Evolutionary conservation across 2,113 vertebrate genomes (phyloP).

Genomic region (Phasianus colchicus): DNA sequence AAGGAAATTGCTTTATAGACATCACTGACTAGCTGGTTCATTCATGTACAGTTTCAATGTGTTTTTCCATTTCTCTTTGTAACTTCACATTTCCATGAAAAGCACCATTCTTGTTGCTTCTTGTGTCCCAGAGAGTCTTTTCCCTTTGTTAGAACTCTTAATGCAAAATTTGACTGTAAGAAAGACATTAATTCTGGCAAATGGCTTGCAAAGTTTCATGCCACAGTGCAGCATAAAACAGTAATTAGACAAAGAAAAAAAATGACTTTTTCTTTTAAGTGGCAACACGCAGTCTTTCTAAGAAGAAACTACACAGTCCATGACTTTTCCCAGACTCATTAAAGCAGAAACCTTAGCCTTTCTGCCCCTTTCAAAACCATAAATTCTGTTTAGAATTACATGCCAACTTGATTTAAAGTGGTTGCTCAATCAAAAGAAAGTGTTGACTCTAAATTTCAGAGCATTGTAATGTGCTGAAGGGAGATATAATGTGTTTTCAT

Average conservation of each 20-base stretch:
- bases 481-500: constrained; percentile 18
- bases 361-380: constrained; percentile 28
- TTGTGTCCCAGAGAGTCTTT: not conserved
- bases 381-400: constrained; percentile 56
- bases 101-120: not conserved
- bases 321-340: constrained; percentile 25
- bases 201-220: not conserved
- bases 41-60: not conserved
- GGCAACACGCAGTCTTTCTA: not conserved
- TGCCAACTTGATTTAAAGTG: constrained; percentile 42
- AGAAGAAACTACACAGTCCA: not conserved
- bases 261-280: constrained; percentile 13
- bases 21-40: not conserved
- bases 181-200: not conserved
- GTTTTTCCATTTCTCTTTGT: not conserved
- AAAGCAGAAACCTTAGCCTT: constrained; percentile 44
- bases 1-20: not conserved
- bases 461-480: constrained; percentile 43
- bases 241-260: not conserved
- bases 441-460: constrained; percentile 47
- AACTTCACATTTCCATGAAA: not conserved
- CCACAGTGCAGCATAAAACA: not conserved
- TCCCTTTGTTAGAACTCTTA: not conserved
- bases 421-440: constrained; percentile 45
- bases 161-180: not conserved